A percentile compares a stretch with the other conserved stretches of the same genome.
These are phyloP conservation scores for Tragelaphus oryx DNA, from an alignment of 2,797 vertebrate species.

Conservation along the genomic window DNA sequence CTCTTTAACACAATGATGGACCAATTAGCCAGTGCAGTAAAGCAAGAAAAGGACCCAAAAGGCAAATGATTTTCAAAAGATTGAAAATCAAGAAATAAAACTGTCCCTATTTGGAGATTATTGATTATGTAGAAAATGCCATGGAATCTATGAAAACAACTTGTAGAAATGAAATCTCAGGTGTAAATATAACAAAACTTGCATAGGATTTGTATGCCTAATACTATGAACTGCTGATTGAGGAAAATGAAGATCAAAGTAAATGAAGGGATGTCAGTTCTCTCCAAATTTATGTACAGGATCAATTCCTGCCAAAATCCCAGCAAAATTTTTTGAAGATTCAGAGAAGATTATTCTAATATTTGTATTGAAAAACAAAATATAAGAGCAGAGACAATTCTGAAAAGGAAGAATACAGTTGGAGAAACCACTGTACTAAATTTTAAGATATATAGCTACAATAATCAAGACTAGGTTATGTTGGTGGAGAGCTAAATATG, in stretches of 20 bases:
- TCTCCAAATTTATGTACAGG: not conserved
- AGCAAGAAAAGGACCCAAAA: not conserved
- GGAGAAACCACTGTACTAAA: not conserved
- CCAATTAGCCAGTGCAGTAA: not conserved
- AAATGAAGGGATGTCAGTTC: not conserved
- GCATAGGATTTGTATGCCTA: not conserved
- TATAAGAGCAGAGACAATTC: not conserved
- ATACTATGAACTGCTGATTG: not conserved
- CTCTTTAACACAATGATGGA: not conserved
- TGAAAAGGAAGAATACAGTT: not conserved
- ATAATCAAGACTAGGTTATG: not conserved
- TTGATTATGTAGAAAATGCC: not conserved
- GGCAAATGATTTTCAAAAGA: not conserved
- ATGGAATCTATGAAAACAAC: not conserved
- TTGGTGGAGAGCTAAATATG: not conserved
- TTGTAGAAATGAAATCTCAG: not conserved
- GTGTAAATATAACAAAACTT: not conserved
- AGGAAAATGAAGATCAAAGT: not conserved
- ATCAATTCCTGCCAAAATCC: not conserved
- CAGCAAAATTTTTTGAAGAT: not conserved
- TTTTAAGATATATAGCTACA: not conserved
- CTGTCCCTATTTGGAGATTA: not conserved
- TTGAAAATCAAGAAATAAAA: not conserved
- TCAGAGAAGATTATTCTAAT: not conserved
- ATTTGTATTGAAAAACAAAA: not conserved